Base-by-base conservation (phyloP, 2,113 vertebrate species). In the Hemichromis elongatus region DNA sequence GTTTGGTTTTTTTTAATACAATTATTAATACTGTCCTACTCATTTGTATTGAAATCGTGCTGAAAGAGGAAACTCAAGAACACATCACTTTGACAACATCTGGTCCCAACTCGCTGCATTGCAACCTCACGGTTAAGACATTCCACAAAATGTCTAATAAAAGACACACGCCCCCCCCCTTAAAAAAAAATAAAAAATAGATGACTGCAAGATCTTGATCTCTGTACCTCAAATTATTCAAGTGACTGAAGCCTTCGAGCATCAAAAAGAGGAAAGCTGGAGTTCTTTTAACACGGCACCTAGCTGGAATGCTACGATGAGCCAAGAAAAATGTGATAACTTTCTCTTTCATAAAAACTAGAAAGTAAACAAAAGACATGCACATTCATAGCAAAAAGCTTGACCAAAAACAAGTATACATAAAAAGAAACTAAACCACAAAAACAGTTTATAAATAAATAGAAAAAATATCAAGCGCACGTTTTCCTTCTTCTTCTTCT, bases 201-300 rank as follows among this genome's bases (percentile, higher is more conserved):
- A 87, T 79, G 57, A 85, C 55, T 83, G 40, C 9, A 5, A 84
- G 73, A 80, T 78, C 68, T 85, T 88, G 84, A 92, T 94, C 86
- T 86, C 77, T 90, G 84, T 77, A 91, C 90, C 80, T 88, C 24
- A 82, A 85, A 87, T 80, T 57, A 79, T 75, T 86, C 82, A 79
- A 78, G 82, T 90, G 89, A 93, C 82, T 86, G 83, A 90, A 84
- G 85, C 84, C 85, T 86, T 89, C 78, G 90, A 91, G 80, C 57
- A 92, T 91, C 81, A 92, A 88, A 91, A 85, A 59, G 35, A 54
- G 81, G 73, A 18, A 59, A 73, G 40, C 11, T 26, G 66, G 77
- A 82, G 84, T 35, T 75, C 77, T 81, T 88, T 77, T 21, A 85
- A 63, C 53, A 57, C 37, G 28, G 66, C 55, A 73, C 28, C 40